Base-by-base conservation (phyloP, 2,888 invertebrate species). In the Pocota personata region DNA sequence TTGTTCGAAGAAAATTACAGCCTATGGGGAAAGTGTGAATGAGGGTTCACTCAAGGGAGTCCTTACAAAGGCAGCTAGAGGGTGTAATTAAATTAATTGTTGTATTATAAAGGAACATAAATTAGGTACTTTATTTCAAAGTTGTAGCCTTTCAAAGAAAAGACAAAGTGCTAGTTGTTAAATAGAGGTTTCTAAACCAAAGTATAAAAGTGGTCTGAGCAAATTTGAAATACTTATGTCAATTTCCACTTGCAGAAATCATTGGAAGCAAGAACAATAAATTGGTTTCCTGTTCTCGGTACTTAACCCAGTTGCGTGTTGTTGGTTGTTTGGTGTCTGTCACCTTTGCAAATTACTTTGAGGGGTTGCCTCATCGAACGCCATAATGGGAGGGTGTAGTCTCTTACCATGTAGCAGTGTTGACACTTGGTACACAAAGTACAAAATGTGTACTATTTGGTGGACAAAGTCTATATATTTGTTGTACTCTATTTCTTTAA, bases 61-160 rank as follows among this genome's bases (percentile, higher is more conserved):
- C 37, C n/a, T 75, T 46, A 43, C n/a, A n/a, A 40, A 43, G 19
- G 27, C n/a, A 48, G 62, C 7, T 10, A 52, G 64, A 64, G 43
- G 76, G 12, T 66, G 66, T 43, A 66, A 76, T 76, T 76, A 57
- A 76, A 76, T 76, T 76, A 76, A 46, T 66, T 76, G 66, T 24
- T 64, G 21, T 27, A 75, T 66, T 55, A 73, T 30, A 27, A 50
- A 37, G 19, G 32, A 32, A 46, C 32, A 40, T 16, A 24, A 67
- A 67, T 43, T 10, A 14, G 69, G 30, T 48, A 21, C 35, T 50
- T 35, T 50, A 40, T 32, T 32, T 57, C 3, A 57, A 14, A 57
- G 27, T 27, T 10, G 40, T 37, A 35, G 14, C 16, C 10, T 67
- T 21, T 24, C 46, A 21, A 37, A 40, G 69, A 57, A 19, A 7